Evolutionary conservation across 2,113 vertebrate genomes (phyloP), one percentile per base, ranked within the genome.

Genomic region (Cyphomyrus discorhynchus): DNA sequence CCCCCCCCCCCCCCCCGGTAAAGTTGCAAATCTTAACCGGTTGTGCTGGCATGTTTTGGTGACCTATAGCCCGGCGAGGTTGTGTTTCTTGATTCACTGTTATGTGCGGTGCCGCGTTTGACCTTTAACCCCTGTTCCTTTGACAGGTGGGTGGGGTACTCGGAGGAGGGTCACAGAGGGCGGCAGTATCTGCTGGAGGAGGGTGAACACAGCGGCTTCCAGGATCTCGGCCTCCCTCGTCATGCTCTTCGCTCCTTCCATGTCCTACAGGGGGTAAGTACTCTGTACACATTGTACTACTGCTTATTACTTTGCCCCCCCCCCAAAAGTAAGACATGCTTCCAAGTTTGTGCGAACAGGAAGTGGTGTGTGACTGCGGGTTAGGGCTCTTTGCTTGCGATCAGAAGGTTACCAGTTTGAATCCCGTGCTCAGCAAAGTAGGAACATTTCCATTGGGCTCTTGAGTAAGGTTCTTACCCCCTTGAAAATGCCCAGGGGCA

Each of bases 101-200:
- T 31, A 39, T 58, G 27, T 50, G 42, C n/a, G 7, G 58, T 46
- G 89, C 52, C 89, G 21, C 15, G 46, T 31, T 52, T 90, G 85
- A 83, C 31, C 88, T 39, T 50, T 90, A 46, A 91, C 24, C 90
- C 90, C 31, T n/a, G 27, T 50, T 93, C 82, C 93, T 45, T 92
- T 92, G 95, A 15, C 92, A 97, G 97, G 58, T 98, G 97, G 97
- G 96, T 98, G 93, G 96, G 96, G 82, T 98, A 97, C 88, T 95
- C 95, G 74, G 95, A 95, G 87, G 96, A 97, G 21, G 92, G 94
- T 87, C 97, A 96, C 93, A 97, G 95, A 94, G 97, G 97, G 39
- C 94, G 10, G 27, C 97, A 98, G 84, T 97, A 96, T 93, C 91
- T 98, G 86, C 93, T 98, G 86, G 97, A 98, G 91, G 97, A 98